Base-by-base conservation (phyloP, 2,113 vertebrate genomes). In the Delphinus delphis region DNA sequence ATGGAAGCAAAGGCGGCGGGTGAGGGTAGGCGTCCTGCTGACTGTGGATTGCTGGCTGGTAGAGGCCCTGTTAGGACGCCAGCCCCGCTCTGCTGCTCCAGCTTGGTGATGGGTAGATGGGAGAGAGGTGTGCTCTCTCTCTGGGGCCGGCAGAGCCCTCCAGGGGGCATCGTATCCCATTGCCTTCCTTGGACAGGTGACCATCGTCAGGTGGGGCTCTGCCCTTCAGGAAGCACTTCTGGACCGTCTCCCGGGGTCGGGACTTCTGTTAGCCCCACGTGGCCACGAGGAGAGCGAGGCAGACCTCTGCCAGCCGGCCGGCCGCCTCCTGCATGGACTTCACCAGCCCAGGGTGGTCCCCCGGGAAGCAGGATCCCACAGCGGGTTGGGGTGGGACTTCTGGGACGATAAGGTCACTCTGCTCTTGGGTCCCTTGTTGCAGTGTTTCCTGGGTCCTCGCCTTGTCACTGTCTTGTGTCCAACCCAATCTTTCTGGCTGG, bases 281-380 rank as follows among this genome's bases (percentile, higher is more conserved):
- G 55, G 44, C 38, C 10, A 15, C 3, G 5, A 80, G 41, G 83
- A 15, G 76, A 36, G 2, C 0, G 0, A 0, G 1, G 10, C 23
- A 20, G 76, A 23, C 12, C 76, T 79, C 73, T 9, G 2, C 26
- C 53, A 6, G 2, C 50, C 0, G 1, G 33, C 12, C 3, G 20
- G 76, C 31, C 6, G 31, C 31, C 50, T 80, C 77, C 47, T 11
- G 2, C 8, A 0, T 10, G 21, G 60, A 26, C 62, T 13, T 63
- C 1, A 6, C 50, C 50, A 58, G 50, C 21, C 33, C 1, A 1
- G 21, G 31, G 63, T 5, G 21, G 20, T 18, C 58, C 62, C 31
- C 41, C 17, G 25, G 10, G 26, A 88, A 58, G 60, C 21, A 23
- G 38, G 76, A 38, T 28, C 84, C 76, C 33, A 14, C n/a, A 4